phyloP scores from a whole-genome alignment of 2,888 invertebrate species.

The Oligia strigilis region DNA sequence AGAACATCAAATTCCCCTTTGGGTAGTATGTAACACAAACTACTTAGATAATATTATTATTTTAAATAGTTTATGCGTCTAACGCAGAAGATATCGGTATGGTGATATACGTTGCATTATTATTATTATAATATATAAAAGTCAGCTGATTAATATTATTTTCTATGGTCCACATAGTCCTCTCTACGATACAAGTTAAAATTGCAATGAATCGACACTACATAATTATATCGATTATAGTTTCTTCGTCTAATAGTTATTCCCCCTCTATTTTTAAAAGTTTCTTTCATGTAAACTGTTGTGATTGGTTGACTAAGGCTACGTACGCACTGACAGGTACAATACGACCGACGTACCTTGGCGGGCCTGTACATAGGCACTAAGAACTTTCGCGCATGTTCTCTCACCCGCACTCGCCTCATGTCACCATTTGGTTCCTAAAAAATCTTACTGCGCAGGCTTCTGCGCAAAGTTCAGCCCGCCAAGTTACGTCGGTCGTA shows the following conservation, averaged over 20 bases:
- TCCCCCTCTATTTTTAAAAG: background rate
- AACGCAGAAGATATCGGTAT: constrained; percentile 50
- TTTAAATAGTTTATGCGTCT: constrained; percentile 41
- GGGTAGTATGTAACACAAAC: constrained; percentile 42
- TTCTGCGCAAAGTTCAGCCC: too few relatives aligned
- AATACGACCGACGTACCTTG: too few relatives aligned
- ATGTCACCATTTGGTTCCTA: too few relatives aligned
- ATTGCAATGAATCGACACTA: constrained; percentile 21
- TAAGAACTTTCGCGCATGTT: too few relatives aligned
- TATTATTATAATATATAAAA: constrained; percentile 29
- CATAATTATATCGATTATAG: background rate
- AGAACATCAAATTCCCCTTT: constrained; percentile 38
- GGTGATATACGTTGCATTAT: constrained; percentile 36
- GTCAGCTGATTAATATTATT: constrained; percentile 23
- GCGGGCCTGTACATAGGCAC: too few relatives aligned
- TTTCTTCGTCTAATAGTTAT: background rate
- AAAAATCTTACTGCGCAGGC: too few relatives aligned
- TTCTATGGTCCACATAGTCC: constrained; percentile 55
- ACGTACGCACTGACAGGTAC: too few relatives aligned
- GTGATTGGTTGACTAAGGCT: background rate
- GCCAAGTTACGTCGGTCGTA: too few relatives aligned
- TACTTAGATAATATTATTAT: constrained; percentile 35
- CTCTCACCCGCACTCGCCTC: too few relatives aligned
- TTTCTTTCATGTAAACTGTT: background rate
- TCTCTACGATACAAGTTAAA: constrained; percentile 29